These are phyloP conservation scores for Esperia sulphurella DNA, from an alignment of 2,888 invertebrate genomes.

Conservation along the genomic window DNA sequence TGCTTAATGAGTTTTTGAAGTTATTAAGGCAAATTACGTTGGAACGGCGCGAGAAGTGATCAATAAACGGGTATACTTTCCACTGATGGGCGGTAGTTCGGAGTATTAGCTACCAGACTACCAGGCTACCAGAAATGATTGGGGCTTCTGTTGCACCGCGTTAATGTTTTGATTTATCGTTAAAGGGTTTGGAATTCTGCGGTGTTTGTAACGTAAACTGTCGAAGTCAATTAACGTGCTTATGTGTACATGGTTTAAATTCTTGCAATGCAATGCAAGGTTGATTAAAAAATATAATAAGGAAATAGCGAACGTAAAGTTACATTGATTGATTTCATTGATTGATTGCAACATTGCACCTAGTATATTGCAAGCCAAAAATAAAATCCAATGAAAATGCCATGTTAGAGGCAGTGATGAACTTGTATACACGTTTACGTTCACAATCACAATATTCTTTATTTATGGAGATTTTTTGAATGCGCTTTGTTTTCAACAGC, in stretches of 20 bases:
- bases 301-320: too few species aligned
- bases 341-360: too few species aligned
- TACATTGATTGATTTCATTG: too few species aligned
- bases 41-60: slow-evolving; percentile 43
- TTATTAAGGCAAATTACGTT: slow-evolving; percentile 70
- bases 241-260: neutral
- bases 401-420: too few species aligned
- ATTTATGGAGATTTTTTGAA: too few species aligned
- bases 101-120: slow-evolving; percentile 21
- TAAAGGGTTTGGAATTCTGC: slow-evolving; percentile 14
- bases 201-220: slow-evolving; percentile 4
- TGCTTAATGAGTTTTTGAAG: slow-evolving; percentile 63
- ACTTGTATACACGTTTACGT: too few species aligned
- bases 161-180: slow-evolving; percentile 60
- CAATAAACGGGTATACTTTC: slow-evolving; percentile 55
- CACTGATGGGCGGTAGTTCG: slow-evolving; percentile 41
- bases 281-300: too few species aligned
- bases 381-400: too few species aligned
- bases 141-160: slow-evolving; percentile 55
- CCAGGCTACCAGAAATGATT: slow-evolving; percentile 46
- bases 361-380: too few species aligned
- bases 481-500: too few species aligned
- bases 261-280: neutral
- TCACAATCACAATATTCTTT: too few species aligned
- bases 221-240: neutral